Conservation (phyloP, 2,888 invertebrate species). For the Synanthedon andrenaeformis region DNA sequence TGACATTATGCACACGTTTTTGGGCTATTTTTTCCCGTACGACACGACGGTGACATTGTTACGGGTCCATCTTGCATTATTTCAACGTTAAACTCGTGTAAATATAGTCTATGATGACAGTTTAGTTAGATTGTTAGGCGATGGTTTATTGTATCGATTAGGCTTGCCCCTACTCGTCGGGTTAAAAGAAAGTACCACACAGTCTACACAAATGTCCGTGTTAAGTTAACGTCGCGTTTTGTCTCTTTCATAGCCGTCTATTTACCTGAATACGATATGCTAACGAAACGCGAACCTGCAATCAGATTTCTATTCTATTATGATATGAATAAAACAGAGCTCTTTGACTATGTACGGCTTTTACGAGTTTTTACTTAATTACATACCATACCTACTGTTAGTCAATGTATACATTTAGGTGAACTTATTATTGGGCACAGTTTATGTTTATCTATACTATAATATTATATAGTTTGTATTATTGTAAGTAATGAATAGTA, state of each 20-base stretch:
- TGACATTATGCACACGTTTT: conserved; percentile 62
- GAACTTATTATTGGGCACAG: no score
- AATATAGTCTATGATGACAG: not conserved
- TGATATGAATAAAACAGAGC: no score
- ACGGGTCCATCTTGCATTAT: conserved; percentile 5
- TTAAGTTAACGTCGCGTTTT: conserved; percentile 22
- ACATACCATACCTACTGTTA: no score
- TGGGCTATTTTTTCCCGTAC: conserved; percentile 63
- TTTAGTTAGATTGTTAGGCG: conserved; percentile 7
- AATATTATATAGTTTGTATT: no score
- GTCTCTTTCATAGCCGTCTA: conserved; percentile 11
- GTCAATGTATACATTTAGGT: no score
- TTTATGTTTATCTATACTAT: no score
- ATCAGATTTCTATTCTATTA: no score
- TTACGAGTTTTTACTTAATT: no score
- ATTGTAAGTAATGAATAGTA: no score
- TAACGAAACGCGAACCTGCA: no score
- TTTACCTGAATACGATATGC: conserved; percentile 20
- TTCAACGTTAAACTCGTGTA: not conserved
- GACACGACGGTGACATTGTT: conserved; percentile 43
- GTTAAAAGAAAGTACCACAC: conserved; percentile 34
- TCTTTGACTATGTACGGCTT: no score
- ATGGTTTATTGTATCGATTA: conserved; percentile 54
- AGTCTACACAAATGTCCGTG: conserved; percentile 34
- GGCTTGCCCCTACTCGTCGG: conserved; percentile 14